phyloP scores from a whole-genome alignment of 1,140 invertebrate species.

The Drosophila parvula region DNA sequence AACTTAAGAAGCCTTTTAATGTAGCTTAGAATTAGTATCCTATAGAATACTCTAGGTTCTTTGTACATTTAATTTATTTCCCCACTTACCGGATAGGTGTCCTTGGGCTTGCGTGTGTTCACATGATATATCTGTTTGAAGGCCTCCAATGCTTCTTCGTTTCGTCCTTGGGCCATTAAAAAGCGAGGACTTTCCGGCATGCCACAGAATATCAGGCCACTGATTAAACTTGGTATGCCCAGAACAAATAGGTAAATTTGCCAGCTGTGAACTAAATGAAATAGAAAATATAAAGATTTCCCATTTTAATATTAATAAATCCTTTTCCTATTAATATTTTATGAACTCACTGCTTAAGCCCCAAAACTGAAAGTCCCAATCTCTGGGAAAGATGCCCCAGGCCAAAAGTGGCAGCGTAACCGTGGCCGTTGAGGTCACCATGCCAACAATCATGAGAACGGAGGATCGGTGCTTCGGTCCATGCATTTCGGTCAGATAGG shows the following conservation, averaged over 20 bases:
- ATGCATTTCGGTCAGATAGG: constrained; percentile 89
- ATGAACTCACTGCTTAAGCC: constrained; percentile 86
- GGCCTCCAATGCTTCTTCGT: constrained; percentile 86
- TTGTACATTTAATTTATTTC: neutral
- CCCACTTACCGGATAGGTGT: constrained; percentile 87
- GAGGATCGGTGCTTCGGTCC: constrained; percentile 86
- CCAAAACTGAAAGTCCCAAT: constrained; percentile 84
- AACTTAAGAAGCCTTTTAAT: neutral
- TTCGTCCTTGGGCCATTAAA: constrained; percentile 89
- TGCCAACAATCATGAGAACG: constrained; percentile 87
- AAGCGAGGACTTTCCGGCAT: constrained; percentile 93
- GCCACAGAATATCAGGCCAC: constrained; percentile 86
- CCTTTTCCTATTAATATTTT: too few species aligned
- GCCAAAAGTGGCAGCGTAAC: constrained; percentile 86
- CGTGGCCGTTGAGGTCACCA: constrained; percentile 86
- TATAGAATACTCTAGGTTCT: neutral
- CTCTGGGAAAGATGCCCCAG: constrained; percentile 85
- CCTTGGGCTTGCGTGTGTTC: constrained; percentile 87
- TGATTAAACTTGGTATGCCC: constrained; percentile 88
- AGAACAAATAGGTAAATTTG: constrained; percentile 89
- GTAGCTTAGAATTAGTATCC: neutral
- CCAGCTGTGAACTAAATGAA: constrained; percentile 87
- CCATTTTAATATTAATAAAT: too few species aligned
- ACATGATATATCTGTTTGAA: constrained; percentile 67
- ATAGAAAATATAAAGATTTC: neutral